phyloP scores from a whole-genome alignment of 2,888 invertebrate species.

The Rotaria sp. region DNA sequence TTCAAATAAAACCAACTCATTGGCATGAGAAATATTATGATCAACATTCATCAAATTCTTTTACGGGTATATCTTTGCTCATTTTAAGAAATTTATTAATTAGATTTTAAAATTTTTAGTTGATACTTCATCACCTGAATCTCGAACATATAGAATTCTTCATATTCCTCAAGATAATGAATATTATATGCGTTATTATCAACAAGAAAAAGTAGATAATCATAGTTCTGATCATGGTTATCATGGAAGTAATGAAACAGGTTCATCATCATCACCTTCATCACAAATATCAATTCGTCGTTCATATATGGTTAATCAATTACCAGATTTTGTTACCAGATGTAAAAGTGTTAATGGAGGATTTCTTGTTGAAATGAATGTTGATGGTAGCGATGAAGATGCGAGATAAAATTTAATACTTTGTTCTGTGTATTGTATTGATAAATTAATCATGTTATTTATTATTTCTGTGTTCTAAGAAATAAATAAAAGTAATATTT shows the following conservation, averaged over 20 bases:
- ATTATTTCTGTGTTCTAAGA: not conserved
- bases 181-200: not conserved
- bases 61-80: not conserved
- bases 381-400: constrained; percentile 24
- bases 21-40: not conserved
- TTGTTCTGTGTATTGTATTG: not conserved
- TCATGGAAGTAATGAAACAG: constrained; percentile 24
- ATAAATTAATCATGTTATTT: not conserved
- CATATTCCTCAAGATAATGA: not conserved
- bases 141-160: constrained; percentile 22
- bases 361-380: constrained; percentile 14
- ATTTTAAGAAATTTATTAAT: not conserved
- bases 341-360: constrained; percentile 27
- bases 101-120: not conserved
- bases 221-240: constrained; percentile 16
- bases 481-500: not conserved
- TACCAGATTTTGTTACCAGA: not conserved
- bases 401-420: not conserved
- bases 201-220: not conserved
- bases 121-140: constrained; percentile 10
- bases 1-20: not conserved
- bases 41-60: not conserved
- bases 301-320: not conserved
- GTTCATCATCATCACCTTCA: not conserved
- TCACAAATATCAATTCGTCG: not conserved